Percentiles rank a stretch among this genome's conserved stretches.
Evolutionary conservation across 2,113 vertebrate species (phyloP).

Genomic region (Solea senegalensis): DNA sequence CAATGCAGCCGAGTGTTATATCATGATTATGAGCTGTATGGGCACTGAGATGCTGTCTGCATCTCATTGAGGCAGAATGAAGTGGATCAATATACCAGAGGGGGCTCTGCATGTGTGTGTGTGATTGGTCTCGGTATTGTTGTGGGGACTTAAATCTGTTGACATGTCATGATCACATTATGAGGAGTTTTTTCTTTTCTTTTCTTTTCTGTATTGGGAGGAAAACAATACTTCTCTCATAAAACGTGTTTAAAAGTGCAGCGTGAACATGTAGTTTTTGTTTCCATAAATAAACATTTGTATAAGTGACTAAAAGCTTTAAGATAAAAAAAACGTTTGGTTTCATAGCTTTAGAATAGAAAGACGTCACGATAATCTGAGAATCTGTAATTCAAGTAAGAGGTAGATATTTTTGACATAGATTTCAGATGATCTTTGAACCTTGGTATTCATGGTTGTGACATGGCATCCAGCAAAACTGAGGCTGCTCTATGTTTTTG

Average conservation of each 20-base stretch:
- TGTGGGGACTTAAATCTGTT: neutral
- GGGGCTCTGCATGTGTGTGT: slow-evolving; percentile 50
- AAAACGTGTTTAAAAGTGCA: neutral
- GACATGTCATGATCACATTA: neutral
- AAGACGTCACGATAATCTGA: too few species aligned
- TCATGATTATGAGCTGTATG: slow-evolving; percentile 77
- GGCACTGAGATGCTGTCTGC: slow-evolving; percentile 71
- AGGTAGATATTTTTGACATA: too few species aligned
- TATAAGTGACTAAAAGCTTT: too few species aligned
- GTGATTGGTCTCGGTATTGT: slow-evolving; percentile 1
- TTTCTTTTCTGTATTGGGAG: neutral
- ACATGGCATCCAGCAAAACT: too few species aligned
- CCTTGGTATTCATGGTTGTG: too few species aligned
- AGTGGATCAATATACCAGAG: slow-evolving; percentile 81
- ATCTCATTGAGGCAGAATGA: slow-evolving; percentile 78
- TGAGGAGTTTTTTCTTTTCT: neutral
- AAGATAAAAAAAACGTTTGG: too few species aligned
- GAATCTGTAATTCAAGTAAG: too few species aligned
- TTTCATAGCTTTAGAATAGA: too few species aligned
- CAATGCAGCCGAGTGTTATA: slow-evolving; percentile 67
- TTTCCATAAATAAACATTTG: too few species aligned
- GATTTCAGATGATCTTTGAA: too few species aligned
- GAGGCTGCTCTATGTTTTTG: too few species aligned
- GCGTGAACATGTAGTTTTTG: too few species aligned
- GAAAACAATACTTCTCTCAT: neutral